These are phyloP conservation scores for Eurystomus glaucurus DNA, from an alignment of 2,797 vertebrate genomes.

Conservation along the genomic window DNA sequence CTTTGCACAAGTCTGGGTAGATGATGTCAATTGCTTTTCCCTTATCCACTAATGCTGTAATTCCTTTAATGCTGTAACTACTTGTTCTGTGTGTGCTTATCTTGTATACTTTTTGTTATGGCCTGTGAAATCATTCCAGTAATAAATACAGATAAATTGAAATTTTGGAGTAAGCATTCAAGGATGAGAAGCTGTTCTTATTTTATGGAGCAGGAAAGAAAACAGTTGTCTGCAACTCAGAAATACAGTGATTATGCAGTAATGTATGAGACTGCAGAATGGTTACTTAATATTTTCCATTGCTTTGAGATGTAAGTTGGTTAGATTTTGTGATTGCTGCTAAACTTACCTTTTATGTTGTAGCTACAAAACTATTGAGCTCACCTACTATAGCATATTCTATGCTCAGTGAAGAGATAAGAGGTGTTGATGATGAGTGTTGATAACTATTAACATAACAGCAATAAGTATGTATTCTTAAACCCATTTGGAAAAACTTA, in stretches of 20 bases:
- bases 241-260: neutral
- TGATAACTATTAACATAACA: neutral
- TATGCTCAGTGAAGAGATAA: neutral
- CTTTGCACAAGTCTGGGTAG: too few relatives aligned
- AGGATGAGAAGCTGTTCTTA: neutral
- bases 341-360: neutral
- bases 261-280: neutral
- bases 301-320: neutral
- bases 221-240: neutral
- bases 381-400: neutral
- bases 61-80: too few relatives aligned
- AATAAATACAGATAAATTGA: slow-evolving; percentile 28
- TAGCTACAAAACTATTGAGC: neutral
- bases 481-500: rapidly evolving
- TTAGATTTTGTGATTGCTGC: neutral
- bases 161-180: neutral
- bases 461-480: neutral
- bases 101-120: neutral
- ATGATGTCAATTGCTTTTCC: too few relatives aligned
- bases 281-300: neutral
- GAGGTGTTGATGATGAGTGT: neutral
- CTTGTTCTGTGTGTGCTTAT: neutral
- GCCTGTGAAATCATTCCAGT: neutral
- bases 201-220: neutral
- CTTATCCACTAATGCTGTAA: too few relatives aligned